Base-by-base conservation (phyloP, 2,797 vertebrate genomes). In the Xerus rutilus region DNA sequence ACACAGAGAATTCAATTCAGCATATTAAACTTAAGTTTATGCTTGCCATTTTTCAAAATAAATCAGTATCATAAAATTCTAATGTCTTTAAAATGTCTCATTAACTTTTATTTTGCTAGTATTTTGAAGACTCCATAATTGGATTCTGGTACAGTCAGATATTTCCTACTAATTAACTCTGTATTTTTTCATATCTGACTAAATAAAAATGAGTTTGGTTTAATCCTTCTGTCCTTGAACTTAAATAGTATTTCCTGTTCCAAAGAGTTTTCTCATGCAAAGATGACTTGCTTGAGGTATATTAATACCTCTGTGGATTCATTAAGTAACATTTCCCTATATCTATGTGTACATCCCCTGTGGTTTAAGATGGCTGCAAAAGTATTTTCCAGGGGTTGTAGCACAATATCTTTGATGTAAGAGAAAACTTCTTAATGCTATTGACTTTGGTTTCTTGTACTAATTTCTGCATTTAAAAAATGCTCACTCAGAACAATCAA, bases 21-120 rank as follows among this genome's bases (percentile, higher is more conserved):
- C 30, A 77, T 67, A 90, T 83, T 91, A 96, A 90, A 79, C 3
- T 88, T 81, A 95, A 92, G 77, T 43, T 91, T 86, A 97, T 79
- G 67, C 25, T 86, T 90, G 45, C 39, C 82, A 84, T 89, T 86
- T 92, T 89, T 49, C 70, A 94, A 96, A 96, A 91, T 86, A 93
- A 95, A 95, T 93, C 86, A 91, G 43, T 76, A 86, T 67, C 67
- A 77, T 96, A 87, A 86, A 95, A 93, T 86, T 77, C 23, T 88
- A 94, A 93, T 91, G 32, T 70, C 52, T 59, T 95, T 92, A 39
- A 96, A 93, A 89, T 92, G 78, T 91, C 81, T 96, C 72, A 85
- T 90, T 97, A 96, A 95, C 73, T 96, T 97, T 96, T 89, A 93
- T 87, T 87, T 83, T 72, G 65, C 70, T 82, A 39, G 79, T 78